These are phyloP conservation scores for Listronotus oregonensis DNA, from an alignment of 1,140 invertebrate species.

Conservation along the genomic window DNA sequence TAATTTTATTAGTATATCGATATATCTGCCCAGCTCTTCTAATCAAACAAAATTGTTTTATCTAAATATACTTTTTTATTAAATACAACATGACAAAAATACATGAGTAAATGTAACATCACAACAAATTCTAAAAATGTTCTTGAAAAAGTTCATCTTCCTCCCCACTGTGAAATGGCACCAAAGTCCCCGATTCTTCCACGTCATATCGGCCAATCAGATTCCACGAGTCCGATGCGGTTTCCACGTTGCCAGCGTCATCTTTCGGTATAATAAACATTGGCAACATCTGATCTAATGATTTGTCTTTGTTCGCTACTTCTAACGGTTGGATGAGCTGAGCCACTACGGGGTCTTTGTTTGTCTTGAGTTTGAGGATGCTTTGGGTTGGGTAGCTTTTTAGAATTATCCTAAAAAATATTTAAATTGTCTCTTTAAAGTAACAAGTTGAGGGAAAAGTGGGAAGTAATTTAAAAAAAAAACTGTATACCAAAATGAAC, in stretches of 20 bases:
- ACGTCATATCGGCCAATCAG: slow-evolving; percentile 55
- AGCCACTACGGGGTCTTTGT: slow-evolving; percentile 37
- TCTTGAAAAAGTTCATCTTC: slow-evolving; percentile 48
- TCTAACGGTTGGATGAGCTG: slow-evolving; percentile 15
- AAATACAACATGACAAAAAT: not conserved
- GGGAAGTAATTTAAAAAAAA: no score
- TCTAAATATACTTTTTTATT: not conserved
- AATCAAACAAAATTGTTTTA: no score
- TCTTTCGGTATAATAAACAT: slow-evolving; percentile 50
- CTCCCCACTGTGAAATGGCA: slow-evolving; percentile 52
- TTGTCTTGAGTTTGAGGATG: slow-evolving; percentile 29
- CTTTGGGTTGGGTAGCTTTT: slow-evolving; percentile 18
- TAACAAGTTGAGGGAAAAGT: no score
- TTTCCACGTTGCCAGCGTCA: slow-evolving; percentile 40
- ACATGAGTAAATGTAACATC: not conserved
- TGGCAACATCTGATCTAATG: slow-evolving; percentile 49
- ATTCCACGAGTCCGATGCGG: slow-evolving; percentile 49
- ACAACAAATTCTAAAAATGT: slow-evolving; percentile 42
- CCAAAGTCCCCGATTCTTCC: slow-evolving; percentile 53
- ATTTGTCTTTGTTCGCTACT: slow-evolving; percentile 26
- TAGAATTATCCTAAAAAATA: slow-evolving; percentile 4
- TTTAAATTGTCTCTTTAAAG: no score
- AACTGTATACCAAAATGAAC: no score
- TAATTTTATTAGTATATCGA: no score
- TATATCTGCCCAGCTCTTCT: no score